These are phyloP conservation scores for Ichneumoninae sp. DNA, from an alignment of 2,888 invertebrate species.

Conservation along the genomic window DNA sequence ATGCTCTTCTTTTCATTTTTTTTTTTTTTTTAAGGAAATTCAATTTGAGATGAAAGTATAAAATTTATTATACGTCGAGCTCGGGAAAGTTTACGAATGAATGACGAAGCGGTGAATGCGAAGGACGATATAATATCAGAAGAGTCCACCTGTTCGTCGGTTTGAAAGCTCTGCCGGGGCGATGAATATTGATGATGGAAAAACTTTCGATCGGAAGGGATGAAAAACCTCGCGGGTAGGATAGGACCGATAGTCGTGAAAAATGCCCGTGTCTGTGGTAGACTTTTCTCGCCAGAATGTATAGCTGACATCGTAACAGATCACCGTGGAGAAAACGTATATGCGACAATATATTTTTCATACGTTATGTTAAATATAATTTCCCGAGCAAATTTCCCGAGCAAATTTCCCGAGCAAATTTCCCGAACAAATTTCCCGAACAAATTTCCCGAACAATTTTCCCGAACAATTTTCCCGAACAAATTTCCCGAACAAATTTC, in stretches of 20 bases:
- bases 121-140: constrained; percentile 13
- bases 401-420: too few species aligned
- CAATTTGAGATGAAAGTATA: constrained; percentile 1
- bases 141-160: constrained; percentile 29
- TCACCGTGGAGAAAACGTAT: too few species aligned
- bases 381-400: too few species aligned
- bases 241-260: background rate
- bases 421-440: too few species aligned
- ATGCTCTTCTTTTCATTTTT: background rate
- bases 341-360: too few species aligned
- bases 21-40: background rate
- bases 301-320: too few species aligned
- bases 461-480: too few species aligned
- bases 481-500: too few species aligned
- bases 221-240: background rate
- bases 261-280: background rate
- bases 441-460: too few species aligned
- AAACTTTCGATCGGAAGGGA: background rate
- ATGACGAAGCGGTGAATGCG: constrained; percentile 27
- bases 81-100: constrained; percentile 18
- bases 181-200: constrained; percentile 29
- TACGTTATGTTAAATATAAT: too few species aligned
- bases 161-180: background rate
- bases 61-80: background rate
- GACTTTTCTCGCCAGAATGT: constrained; percentile 8